Percentiles rank a stretch among this genome's conserved stretches.
Evolutionary conservation across 37 sponge, comb jelly and placozoan genomes (phyloP).

Genomic region (Hormiphora californensis): DNA sequence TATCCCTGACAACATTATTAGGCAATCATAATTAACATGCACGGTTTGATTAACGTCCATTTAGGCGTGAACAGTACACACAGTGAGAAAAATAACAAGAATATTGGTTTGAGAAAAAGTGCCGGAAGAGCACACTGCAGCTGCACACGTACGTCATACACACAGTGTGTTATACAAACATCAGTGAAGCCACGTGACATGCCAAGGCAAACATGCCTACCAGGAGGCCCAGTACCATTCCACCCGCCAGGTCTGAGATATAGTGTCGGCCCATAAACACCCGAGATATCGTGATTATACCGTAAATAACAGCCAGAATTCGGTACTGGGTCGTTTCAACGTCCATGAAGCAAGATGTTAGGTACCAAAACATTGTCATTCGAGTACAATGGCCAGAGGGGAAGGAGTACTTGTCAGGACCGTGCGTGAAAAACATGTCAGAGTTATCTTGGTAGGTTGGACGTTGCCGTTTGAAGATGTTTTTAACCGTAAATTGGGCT

Average conservation of each 20-base stretch:
- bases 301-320: neutral
- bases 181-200: too few species aligned
- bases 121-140: too few species aligned
- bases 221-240: neutral
- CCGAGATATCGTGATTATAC: neutral
- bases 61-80: too few species aligned
- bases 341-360: neutral
- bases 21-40: too few species aligned
- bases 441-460: conserved; percentile 8
- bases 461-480: neutral
- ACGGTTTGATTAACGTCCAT: too few species aligned
- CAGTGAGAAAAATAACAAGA: too few species aligned
- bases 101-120: too few species aligned
- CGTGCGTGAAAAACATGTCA: conserved; percentile 35
- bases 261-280: conserved; percentile 33
- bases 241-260: neutral
- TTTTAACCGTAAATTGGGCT: neutral
- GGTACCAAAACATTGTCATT: conserved; percentile 44
- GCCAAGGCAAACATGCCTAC: too few species aligned
- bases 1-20: too few species aligned
- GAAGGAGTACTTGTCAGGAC: conserved; percentile 18
- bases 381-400: conserved; percentile 17
- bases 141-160: too few species aligned
- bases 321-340: neutral
- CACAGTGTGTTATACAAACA: neutral